Evolutionary conservation across 2,113 vertebrate species (phyloP).

Genomic region (Scomber colias): DNA sequence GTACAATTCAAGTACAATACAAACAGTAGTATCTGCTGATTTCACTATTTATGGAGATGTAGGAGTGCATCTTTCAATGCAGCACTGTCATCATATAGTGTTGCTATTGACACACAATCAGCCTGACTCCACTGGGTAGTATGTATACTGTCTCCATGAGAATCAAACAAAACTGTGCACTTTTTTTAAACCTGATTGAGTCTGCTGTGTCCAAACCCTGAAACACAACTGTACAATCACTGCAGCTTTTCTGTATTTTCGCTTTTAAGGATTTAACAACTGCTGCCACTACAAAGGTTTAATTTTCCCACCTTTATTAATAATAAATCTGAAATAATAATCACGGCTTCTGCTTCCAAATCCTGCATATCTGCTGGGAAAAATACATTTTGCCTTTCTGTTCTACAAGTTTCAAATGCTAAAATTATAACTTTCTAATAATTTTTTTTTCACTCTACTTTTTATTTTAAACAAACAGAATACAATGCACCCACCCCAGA

Average conservation of each 20-base stretch:
- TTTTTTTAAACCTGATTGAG: conserved; percentile 41
- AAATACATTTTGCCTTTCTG: not conserved
- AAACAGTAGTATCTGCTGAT: too few relatives aligned
- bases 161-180: conserved; percentile 44
- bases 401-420: not conserved
- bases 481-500: too few relatives aligned
- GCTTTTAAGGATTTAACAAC: conserved; percentile 40
- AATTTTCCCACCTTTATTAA: conserved; percentile 35
- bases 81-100: conserved; percentile 9
- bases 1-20: not conserved
- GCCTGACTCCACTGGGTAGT: not conserved
- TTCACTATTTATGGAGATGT: not conserved
- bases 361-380: not conserved
- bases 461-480: too few relatives aligned
- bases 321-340: conserved; percentile 50
- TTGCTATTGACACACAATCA: conserved; percentile 18
- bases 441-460: too few relatives aligned
- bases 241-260: conserved; percentile 24
- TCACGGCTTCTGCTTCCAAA: not conserved
- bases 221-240: conserved; percentile 51
- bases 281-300: conserved; percentile 24
- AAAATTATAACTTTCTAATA: not conserved
- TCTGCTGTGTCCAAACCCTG: conserved; percentile 32
- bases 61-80: not conserved
- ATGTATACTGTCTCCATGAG: conserved; percentile 45